Base-by-base conservation (phyloP, 2,113 vertebrate genomes). In the Amazona guildingii region DNA sequence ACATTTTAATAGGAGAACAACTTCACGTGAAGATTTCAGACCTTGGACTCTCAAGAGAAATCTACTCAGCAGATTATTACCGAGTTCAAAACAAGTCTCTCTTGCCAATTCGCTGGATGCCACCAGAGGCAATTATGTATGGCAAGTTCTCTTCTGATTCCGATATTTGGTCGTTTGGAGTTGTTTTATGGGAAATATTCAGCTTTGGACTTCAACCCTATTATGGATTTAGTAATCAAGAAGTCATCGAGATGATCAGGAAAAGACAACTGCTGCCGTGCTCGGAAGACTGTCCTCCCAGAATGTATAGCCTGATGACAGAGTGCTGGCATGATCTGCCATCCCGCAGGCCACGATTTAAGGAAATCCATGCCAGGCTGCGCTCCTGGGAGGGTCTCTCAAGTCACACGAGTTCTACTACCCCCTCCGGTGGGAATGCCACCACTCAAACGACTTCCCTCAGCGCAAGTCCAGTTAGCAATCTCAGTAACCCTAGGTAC, bases 261-360 rank as follows among this genome's bases (percentile, higher is more conserved):
- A 99, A 99, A 95, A 98, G 99, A 9, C 99, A 99, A 95, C 98
- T 99, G 83, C 97, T 99, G 94, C 99, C 99, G 0, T 99, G 99
- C 96, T 99, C 99, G 1, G 99, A 99, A 97, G 99, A 99, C 97
- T 99, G 99, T 93, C 99, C 99, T 0, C 99, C 99, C 37, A 98
- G 99, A 77, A 98, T 99, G 98, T 99, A 99, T 78, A 97, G 98
- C 75, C 97, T 99, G 96, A 99, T 99, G 99, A 99, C 99, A 0
- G 99, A 99, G 97, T 99, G 99, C 95, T 99, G 99, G 99, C 99
- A 99, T 81, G 99, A 99, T 88, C 98, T 99, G n/a, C 99, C 99
- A 1, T 98, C 98, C 11, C 97, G 99, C 13, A 97, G 99, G 64
- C 98, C 99, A 0, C 98, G 99, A 31, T 99, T 99, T 95, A 99